Evolutionary conservation across 2,113 vertebrate genomes (phyloP), one percentile per base, ranked within the genome.

Genomic region (Regulus satrapa): DNA sequence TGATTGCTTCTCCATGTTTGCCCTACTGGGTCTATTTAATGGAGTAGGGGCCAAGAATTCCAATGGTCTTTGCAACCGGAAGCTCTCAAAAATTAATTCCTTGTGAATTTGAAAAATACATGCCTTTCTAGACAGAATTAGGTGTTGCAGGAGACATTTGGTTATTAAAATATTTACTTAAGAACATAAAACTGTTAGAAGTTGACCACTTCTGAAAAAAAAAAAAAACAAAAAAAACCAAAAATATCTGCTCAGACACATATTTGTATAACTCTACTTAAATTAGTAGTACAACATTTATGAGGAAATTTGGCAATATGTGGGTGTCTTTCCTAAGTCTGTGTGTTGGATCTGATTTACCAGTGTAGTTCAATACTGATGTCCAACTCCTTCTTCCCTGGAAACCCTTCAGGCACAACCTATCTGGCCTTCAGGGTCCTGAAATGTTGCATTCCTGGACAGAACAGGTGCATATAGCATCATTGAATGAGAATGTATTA

Each of bases 401-500:
- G 31, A 76, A 85, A 24, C 16, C 48, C 46, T 85, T 66, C 46
- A 66, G 55, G 40, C 28, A 56, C 19, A 56, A 43, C 9, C 5
- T 45, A 1, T 14, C 38, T 38, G 77, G 14, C 48, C 69, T 90
- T 32, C 52, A 72, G 36, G 7, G 15, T 23, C n/a, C 62, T 48
- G 24, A 59, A 40, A 17, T 43, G 29, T 26, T 63, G 52, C 32
- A 17, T 36, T 40, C 31, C 32, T 55, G 71, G 24, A 4, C 26
- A 88, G 40, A 43, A 5, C 12, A 32, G 25, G 19, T 64, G 20
- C 4, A 63, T 14, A 2, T 0, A 32, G 19, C 18, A 36, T 14
- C 34, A 12, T 1, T 2, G 3, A 13, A 55, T 21, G 21, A 51
- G 56, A 48, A n/a, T 0, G 0, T 41, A 84, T 49, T 21, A 7